A percentile compares a stretch with the other conserved stretches of the same genome.
These are phyloP conservation scores for Gobionotothen gibberifrons DNA, from an alignment of 2,797 vertebrate genomes.

Conservation along the genomic window DNA sequence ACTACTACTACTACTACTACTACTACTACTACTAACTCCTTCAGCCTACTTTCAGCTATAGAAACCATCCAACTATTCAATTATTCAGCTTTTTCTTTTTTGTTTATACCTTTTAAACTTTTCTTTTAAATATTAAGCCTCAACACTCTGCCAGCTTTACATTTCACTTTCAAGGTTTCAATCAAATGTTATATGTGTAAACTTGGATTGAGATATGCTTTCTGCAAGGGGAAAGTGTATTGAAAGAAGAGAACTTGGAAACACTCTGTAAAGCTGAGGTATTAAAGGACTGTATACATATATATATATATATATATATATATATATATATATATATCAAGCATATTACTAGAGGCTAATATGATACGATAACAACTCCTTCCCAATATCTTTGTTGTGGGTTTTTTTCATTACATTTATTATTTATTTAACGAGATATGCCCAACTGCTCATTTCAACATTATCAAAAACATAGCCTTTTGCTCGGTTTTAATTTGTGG, in stretches of 20 bases:
- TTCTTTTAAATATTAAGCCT: no score
- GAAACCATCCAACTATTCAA: no score
- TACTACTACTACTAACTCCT: no score
- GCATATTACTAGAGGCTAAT: neutral
- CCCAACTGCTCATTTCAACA: neutral
- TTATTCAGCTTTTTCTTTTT: no score
- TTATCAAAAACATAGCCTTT: neutral
- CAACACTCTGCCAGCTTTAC: no score
- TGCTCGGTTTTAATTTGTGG: no score
- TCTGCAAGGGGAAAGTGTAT: neutral
- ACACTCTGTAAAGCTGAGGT: neutral
- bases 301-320: no score
- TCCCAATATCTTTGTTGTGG: neutral
- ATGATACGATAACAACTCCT: neutral
- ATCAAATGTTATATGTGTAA: neutral
- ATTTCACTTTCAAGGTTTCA: no score
- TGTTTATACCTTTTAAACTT: no score
- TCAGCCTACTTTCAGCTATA: no score
- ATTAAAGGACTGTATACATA: constrained; percentile 13
- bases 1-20: no score
- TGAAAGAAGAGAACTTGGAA: constrained; percentile 1
- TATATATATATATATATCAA: no score
- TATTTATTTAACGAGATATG: neutral
- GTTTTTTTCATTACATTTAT: neutral
- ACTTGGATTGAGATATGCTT: neutral